Evolutionary conservation across 1,140 invertebrate genomes (phyloP).

Genomic region (Heliothis subflexa): DNA sequence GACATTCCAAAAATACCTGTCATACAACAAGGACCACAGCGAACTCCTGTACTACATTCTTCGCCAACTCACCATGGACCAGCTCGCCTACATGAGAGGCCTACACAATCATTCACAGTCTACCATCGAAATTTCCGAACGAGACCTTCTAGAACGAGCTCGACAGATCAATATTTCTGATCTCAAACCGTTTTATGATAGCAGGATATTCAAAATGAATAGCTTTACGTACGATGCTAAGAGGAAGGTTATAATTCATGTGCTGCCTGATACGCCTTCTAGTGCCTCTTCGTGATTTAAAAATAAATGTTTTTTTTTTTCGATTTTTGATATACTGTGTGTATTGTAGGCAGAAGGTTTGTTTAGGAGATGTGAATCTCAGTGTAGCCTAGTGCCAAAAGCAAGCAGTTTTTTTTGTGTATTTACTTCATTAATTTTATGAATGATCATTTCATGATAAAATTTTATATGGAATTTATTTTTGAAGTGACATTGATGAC

Average conservation of each 20-base stretch:
- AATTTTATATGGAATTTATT: too few relatives aligned
- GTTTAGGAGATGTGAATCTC: too few relatives aligned
- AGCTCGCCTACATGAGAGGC: constrained; percentile 94
- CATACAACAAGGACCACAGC: constrained; percentile 98
- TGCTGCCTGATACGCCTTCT: constrained; percentile 87
- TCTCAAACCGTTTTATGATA: constrained; percentile 96
- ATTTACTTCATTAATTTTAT: too few relatives aligned
- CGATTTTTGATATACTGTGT: constrained; percentile 2
- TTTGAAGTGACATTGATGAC: too few relatives aligned
- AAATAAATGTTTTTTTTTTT: constrained; percentile 26
- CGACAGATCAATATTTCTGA: constrained; percentile 97
- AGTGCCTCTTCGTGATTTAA: constrained; percentile 7
- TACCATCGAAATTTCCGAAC: constrained; percentile 96
- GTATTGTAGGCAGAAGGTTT: not conserved
- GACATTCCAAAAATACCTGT: constrained; percentile 97
- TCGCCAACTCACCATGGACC: constrained; percentile 96
- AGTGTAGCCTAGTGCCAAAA: too few relatives aligned
- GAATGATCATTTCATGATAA: too few relatives aligned
- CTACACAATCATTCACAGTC: constrained; percentile 91
- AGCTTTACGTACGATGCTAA: constrained; percentile 95
- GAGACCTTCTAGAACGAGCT: constrained; percentile 96
- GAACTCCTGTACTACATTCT: constrained; percentile 98
- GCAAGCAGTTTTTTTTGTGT: too few relatives aligned
- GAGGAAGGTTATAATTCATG: constrained; percentile 94
- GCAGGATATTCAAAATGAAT: constrained; percentile 96